Percentiles rank a stretch among this genome's conserved stretches.
Evolutionary conservation across 2,888 invertebrate genomes (phyloP).

Genomic region (Hermaeophaga mercurialis): DNA sequence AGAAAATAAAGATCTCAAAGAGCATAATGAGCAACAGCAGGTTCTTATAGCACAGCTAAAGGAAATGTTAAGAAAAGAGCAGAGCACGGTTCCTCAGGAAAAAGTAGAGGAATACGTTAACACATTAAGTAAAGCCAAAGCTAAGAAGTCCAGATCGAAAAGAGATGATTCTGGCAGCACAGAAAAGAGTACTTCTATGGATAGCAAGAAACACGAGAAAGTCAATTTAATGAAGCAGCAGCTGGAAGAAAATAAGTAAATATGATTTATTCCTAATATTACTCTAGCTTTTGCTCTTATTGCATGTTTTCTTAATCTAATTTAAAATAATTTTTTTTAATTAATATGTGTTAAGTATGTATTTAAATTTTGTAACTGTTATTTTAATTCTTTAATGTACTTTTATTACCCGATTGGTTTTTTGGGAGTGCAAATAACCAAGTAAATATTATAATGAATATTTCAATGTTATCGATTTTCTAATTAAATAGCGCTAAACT

Average conservation of each 20-base stretch:
- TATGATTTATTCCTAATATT: too few species aligned
- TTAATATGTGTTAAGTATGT: too few species aligned
- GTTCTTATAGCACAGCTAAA: constrained; percentile 56
- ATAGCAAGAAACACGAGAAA: constrained; percentile 59
- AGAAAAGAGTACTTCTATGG: constrained; percentile 47
- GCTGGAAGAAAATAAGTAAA: constrained; percentile 61
- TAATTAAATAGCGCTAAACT: too few species aligned
- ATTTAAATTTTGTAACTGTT: too few species aligned
- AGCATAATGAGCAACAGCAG: constrained; percentile 56
- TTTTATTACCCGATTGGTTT: too few species aligned
- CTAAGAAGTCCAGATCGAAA: constrained; percentile 50
- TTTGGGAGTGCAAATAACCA: too few species aligned
- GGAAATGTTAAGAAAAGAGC: constrained; percentile 57
- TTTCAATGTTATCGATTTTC: too few species aligned
- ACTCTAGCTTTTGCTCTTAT: too few species aligned
- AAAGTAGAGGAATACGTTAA: constrained; percentile 58
- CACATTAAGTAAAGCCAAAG: constrained; percentile 54
- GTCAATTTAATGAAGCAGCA: constrained; percentile 61
- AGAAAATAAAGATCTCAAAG: constrained; percentile 52
- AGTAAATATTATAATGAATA: too few species aligned
- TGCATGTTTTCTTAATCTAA: too few species aligned
- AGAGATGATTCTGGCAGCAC: constrained; percentile 40
- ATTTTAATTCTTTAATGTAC: too few species aligned
- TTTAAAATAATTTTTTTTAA: too few species aligned
- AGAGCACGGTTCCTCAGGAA: constrained; percentile 54